Evolutionary conservation across 2,888 invertebrate genomes (phyloP).

Genomic region (Dugesia japonica): DNA sequence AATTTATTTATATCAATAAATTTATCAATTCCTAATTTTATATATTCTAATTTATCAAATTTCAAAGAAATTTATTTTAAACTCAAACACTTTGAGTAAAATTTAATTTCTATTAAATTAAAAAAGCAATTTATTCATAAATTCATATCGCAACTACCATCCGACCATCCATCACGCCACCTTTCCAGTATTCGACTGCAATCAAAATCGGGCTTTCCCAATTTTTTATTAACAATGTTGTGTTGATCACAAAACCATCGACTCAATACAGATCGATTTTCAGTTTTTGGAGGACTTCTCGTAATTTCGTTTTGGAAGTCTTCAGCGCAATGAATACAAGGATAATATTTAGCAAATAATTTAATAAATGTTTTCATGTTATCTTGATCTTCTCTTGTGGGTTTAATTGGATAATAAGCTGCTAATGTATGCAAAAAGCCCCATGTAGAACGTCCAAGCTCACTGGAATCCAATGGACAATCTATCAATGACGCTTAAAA

Average conservation of each 20-base stretch:
- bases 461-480: constrained; percentile 46
- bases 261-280: constrained; percentile 54
- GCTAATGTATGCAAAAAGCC: constrained; percentile 85
- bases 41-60: no score
- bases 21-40: no score
- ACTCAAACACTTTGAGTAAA: no score
- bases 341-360: no score
- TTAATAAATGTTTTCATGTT: constrained; percentile 65
- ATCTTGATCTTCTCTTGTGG: constrained; percentile 53
- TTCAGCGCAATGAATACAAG: no score
- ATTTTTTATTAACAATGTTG: constrained; percentile 71
- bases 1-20: no score
- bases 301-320: no score
- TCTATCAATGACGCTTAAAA: no score
- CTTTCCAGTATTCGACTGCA: constrained; percentile 73
- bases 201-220: constrained; percentile 76
- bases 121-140: no score
- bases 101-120: no score
- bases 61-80: no score
- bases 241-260: constrained; percentile 82
- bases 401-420: constrained; percentile 73
- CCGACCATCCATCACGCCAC: constrained; percentile 83
- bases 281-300: constrained; percentile 63
- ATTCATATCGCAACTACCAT: constrained; percentile 85
- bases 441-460: constrained; percentile 64